Evolutionary conservation across 2,797 vertebrate species (phyloP).

Genomic region (Bufotes viridis): DNA sequence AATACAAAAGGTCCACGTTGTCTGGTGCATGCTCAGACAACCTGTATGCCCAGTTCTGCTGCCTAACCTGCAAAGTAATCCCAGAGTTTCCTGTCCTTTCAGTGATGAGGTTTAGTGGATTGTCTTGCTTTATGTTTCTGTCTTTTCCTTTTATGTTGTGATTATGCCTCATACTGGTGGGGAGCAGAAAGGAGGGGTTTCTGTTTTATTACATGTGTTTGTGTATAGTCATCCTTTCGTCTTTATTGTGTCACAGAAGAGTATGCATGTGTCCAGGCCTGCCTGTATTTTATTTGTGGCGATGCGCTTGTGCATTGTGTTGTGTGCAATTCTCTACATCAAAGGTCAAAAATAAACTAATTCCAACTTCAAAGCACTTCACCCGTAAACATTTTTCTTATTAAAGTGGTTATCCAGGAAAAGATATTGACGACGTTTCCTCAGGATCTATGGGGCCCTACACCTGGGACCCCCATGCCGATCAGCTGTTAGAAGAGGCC

Average conservation of each 20-base stretch:
- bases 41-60: background rate
- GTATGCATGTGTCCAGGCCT: background rate
- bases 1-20: too few species aligned
- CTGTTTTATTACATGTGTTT: constrained; percentile 4
- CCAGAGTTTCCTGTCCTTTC: background rate
- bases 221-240: background rate
- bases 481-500: too few species aligned
- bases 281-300: background rate
- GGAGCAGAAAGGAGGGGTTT: background rate
- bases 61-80: too few species aligned
- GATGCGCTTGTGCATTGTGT: background rate
- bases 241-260: constrained; percentile 5
- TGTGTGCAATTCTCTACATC: background rate
- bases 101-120: background rate
- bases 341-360: background rate
- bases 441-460: too few species aligned
- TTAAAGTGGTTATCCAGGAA: too few species aligned
- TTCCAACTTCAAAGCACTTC: too few species aligned
- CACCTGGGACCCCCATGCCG: too few species aligned
- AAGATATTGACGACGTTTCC: too few species aligned
- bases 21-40: background rate
- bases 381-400: too few species aligned
- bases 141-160: background rate
- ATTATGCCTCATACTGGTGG: background rate
- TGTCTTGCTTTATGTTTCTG: background rate